Percentiles rank a stretch among this genome's conserved stretches.
phyloP scores from a whole-genome alignment of 1,140 invertebrate genomes.

The silkworm (Bombyx mori) region ASM3026992v2 NC_085113.1:1160501-1161000 shows the following conservation, averaged over 20 bases:
- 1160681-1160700: constrained; percentile 62
- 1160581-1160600: constrained; percentile 8
- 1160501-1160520: constrained; percentile 45
- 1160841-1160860: constrained; percentile 19
- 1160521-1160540: constrained; percentile 24
- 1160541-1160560: constrained; percentile 48
- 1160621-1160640: constrained; percentile 16
- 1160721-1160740: constrained; percentile 62
- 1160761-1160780: constrained; percentile 47
- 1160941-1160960: constrained; percentile 69
- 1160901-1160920: constrained; percentile 33
- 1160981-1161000: constrained; percentile 71
- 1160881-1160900: constrained; percentile 30
- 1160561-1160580: constrained; percentile 46
- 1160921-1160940: constrained; percentile 57
- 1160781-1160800: constrained; percentile 24
- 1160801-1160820: constrained; percentile 16
- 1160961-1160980: constrained; percentile 70
- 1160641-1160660: constrained; percentile 25
- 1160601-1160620: constrained; percentile 14
- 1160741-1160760: constrained; percentile 55
- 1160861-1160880: constrained; percentile 25
- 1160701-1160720: constrained; percentile 54
- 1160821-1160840: constrained; percentile 26
- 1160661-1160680: constrained; percentile 62